Base-by-base conservation (phyloP, 1,140 invertebrate species). In the Bombus sibiricus region DNA sequence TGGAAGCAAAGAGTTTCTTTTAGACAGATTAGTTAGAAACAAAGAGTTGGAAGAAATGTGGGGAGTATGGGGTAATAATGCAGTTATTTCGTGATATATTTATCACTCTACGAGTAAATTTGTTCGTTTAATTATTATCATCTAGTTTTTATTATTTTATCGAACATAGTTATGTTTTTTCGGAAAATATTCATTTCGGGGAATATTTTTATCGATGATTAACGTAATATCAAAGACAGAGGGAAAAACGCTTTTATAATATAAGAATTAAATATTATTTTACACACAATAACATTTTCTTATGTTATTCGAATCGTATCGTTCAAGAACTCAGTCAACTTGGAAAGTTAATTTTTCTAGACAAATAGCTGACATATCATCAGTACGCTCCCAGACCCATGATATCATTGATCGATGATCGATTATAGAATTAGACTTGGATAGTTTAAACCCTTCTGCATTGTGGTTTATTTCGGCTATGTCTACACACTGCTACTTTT, bases 391-490 rank as follows among this genome's bases (percentile, higher is more conserved):
- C 9, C 10, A 32, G 15, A 72, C 13, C 5, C 28, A 9, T 9
- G 12, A 28, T 39, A 39, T 71, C 12, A 8, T 71, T 1, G 68
- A 75, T 77, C 75, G 57, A 62, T 2, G 34, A 41, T 41, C 28
- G 37, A 5, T 34, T 5, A 68, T 39, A 25, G 12, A 28, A 75
- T 15, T 3, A 34, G 32, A 6, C 1, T 12, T 34, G 6, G 18
- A 41, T 78, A 25, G 5, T 43, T 68, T 76, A 86, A 15, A 83
- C 81, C 34, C 81, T 83, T 83, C 43, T 83, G 41, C 85, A 86
- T 28, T 83, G 59, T 25, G 74, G 81, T 57, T 86, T 86, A 0
- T 32, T 83, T 32, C 59, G 43, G 0, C 28, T 53, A 53, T 83
- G 73, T 37, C 22, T 77, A 66, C 85, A 86, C 59, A 83, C 75